phyloP scores from a whole-genome alignment of 2,797 vertebrate genomes.

The Chrysocyon brachyurus region DNA sequence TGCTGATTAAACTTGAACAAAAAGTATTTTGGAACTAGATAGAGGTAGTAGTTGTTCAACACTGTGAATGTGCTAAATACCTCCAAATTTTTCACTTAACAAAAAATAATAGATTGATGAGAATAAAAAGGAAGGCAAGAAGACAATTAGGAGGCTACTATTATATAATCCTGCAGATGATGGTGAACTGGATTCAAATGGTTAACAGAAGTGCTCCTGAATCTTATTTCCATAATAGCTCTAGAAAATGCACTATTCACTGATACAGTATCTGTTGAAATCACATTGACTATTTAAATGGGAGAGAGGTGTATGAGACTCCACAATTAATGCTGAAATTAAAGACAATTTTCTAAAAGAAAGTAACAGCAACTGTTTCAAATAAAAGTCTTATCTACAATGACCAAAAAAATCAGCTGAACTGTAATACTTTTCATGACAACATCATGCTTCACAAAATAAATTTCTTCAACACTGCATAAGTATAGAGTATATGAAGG shows the following conservation, averaged over 20 bases:
- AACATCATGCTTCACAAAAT: slow-evolving; percentile 4
- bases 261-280: slow-evolving; percentile 7
- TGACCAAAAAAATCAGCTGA: background rate
- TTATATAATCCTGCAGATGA: background rate
- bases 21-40: background rate
- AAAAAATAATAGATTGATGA: background rate
- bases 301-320: background rate
- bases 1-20: background rate
- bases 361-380: slow-evolving; percentile 28
- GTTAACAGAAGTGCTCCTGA: background rate
- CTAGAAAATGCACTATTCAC: slow-evolving; percentile 1
- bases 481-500: background rate
- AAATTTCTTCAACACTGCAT: background rate
- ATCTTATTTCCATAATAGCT: background rate
- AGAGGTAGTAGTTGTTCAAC: background rate
- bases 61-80: background rate
- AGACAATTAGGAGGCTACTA: background rate
- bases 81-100: background rate
- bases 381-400: background rate
- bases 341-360: slow-evolving; percentile 1
- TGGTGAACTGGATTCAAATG: background rate
- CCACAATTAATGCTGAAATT: background rate
- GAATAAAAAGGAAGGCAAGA: background rate
- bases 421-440: background rate
- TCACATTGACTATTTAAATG: slow-evolving; percentile 2